Evolutionary conservation across 2,888 invertebrate species (phyloP).

Genomic region (Smittia aterrima): DNA sequence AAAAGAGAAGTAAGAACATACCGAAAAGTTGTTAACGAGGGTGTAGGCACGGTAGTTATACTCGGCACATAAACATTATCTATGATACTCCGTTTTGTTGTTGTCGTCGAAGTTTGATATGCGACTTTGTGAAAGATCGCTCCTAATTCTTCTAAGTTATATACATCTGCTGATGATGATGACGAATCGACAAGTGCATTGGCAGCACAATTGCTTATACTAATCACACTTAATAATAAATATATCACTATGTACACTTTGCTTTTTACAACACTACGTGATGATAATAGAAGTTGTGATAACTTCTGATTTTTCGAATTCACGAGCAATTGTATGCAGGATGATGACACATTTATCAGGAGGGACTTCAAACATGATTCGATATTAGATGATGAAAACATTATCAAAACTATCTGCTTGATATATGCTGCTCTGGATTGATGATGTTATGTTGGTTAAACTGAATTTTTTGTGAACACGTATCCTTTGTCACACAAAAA

Average conservation of each 20-base stretch:
- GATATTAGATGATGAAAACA: conserved; percentile 39
- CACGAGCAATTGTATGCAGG: conserved; percentile 41
- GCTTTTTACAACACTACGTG: conserved; percentile 34
- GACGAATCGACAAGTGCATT: conserved; percentile 34
- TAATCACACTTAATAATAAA: conserved; percentile 42
- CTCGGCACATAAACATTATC: conserved; percentile 62
- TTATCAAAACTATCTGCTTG: conserved; percentile 37
- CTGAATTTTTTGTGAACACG: not conserved
- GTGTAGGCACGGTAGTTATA: conserved; percentile 64
- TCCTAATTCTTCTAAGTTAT: conserved; percentile 38
- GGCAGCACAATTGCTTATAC: conserved; percentile 42
- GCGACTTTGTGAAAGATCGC: conserved; percentile 64
- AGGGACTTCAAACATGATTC: conserved; percentile 40
- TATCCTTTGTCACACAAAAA: conserved; percentile 21
- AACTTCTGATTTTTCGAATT: conserved; percentile 26
- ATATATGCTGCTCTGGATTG: conserved; percentile 13
- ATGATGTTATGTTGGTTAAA: conserved; percentile 7
- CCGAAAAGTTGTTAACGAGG: conserved; percentile 60
- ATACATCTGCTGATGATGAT: conserved; percentile 27
- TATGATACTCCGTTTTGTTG: conserved; percentile 67
- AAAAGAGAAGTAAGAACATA: conserved; percentile 45
- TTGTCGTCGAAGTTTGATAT: conserved; percentile 64
- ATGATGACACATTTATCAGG: conserved; percentile 40
- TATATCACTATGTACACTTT: conserved; percentile 42
- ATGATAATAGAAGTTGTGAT: conserved; percentile 22